Conservation (phyloP, 1,140 invertebrate genomes). For the Bombyx mandarina region DNA sequence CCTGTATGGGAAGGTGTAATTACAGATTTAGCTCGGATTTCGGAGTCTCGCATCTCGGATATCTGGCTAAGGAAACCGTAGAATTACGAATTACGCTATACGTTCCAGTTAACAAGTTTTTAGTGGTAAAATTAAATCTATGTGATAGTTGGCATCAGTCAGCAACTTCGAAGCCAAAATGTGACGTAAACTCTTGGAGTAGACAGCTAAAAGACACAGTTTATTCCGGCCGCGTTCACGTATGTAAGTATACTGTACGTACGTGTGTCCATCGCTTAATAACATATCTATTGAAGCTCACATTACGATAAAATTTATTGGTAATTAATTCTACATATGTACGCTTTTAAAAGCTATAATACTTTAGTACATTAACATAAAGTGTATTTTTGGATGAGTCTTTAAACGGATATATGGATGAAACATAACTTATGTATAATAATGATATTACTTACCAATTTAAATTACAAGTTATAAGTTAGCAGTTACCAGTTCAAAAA, state of each 20-base stretch:
- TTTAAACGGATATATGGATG: too few species aligned
- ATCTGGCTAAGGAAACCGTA: too few species aligned
- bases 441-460: not conserved
- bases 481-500: too few species aligned
- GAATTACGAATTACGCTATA: not conserved
- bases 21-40: too few species aligned
- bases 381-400: too few species aligned
- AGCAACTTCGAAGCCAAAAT: conserved; percentile 30
- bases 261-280: conserved; percentile 23
- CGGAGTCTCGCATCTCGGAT: too few species aligned
- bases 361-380: too few species aligned
- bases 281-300: conserved; percentile 16
- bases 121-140: conserved; percentile 9
- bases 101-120: not conserved
- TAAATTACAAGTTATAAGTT: not conserved
- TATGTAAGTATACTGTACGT: conserved; percentile 16
- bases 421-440: too few species aligned
- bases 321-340: too few species aligned
- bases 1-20: conserved; percentile 60
- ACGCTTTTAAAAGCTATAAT: too few species aligned
- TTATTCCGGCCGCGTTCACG: conserved; percentile 26
- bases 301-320: too few species aligned
- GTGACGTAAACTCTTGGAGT: conserved; percentile 21
- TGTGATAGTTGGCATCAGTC: conserved; percentile 25
- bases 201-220: conserved; percentile 19